Base-by-base conservation (phyloP, 1,140 invertebrate species). In the Drosophila bocqueti region DNA sequence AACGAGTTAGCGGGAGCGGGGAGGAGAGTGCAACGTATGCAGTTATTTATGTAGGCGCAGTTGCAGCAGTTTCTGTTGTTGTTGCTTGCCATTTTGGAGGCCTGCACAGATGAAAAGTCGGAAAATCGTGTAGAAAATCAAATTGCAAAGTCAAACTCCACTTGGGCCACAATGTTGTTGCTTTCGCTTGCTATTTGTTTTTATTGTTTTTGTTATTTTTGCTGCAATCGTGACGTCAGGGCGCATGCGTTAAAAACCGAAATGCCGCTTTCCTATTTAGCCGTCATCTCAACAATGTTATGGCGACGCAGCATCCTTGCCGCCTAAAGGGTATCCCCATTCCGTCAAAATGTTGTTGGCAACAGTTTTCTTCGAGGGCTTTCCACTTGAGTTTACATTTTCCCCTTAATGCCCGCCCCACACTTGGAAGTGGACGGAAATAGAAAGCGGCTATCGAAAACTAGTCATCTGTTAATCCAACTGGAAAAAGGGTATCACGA, bases 111-210 rank as follows among this genome's bases (percentile, higher is more conserved):
- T 89, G 84, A 67, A 67, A 80, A 75, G 60, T 54, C 73, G 69
- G 68, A 89, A 83, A 87, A 83, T 67, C 64, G 77, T 84, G 68
- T 75, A 81, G 73, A 84, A 87, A 83, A 81, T 81, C 77, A 89
- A 89, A 89, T 75, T 89, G 84, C 85, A 78, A 38, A 46, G 68
- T 63, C 69, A 76, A 80, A 76, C 76, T 77, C 50, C 50, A 62
- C 66, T 75, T 76, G 76, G 69, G 45, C 55, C 50, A 55, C 36
- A 46, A 45, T 50, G 40, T 61, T 75, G 59, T 64, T 76, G 40
- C 42, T 61, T 59, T 61, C 61, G 63, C 36, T 58, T 73, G 42
- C 40, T 60, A 26, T 75, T 75, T 65, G 57, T 64, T 64, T 34
- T 24, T 61, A 50, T 49, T 66, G 43, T 61, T 76, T 58, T 59